Evolutionary conservation across 2,797 vertebrate genomes (phyloP), one percentile per base, ranked within the genome.

Genomic region (Sciurus vulgaris): DNA sequence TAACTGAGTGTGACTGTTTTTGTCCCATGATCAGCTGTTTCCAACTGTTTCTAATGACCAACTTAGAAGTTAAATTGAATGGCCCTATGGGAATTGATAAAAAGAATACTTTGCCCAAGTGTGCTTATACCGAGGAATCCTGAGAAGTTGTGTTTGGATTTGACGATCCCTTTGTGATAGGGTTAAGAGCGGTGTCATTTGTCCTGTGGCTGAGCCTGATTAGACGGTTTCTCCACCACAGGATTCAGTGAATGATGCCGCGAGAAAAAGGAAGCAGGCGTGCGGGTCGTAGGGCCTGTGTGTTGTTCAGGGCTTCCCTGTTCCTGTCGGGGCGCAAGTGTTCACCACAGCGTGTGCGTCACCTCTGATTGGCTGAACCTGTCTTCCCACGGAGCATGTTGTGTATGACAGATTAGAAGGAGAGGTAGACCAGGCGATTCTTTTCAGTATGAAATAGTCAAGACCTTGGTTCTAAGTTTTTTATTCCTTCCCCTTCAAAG

Each of bases 11-110:
- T 94, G 38, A 72, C 83, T 95, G 41, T 87, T 97, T 96, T 95
- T 95, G 83, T 92, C 61, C 30, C 44, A 0, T 85, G 86, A 88
- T 93, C 91, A 96, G 2, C 96, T 92, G 12, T 97, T 98, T 97
- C 94, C 83, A 97, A 95, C 87, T 89, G 13, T 93, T 94, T 87
- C 6, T 97, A 91, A 3, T 86, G 96, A 95, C 95, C 83, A 84
- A 73, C 89, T 97, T 73, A 1, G 89, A 95, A 95, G 87, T 95
- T 89, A 77, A 86, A 56, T 90, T 96, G 56, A 70, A 4, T 87
- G 56, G 67, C 14, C 44, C 65, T 67, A 7, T 95, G 82, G 3
- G 24, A 97, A 69, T 24, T 93, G 54, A 85, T 94, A n/a, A 94
- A 86, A 86, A 49, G 26, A 76, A 56, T 24, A 81, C 89, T 47